phyloP scores from a whole-genome alignment of 2,113 vertebrate genomes.

The Nerophis ophidion region DNA sequence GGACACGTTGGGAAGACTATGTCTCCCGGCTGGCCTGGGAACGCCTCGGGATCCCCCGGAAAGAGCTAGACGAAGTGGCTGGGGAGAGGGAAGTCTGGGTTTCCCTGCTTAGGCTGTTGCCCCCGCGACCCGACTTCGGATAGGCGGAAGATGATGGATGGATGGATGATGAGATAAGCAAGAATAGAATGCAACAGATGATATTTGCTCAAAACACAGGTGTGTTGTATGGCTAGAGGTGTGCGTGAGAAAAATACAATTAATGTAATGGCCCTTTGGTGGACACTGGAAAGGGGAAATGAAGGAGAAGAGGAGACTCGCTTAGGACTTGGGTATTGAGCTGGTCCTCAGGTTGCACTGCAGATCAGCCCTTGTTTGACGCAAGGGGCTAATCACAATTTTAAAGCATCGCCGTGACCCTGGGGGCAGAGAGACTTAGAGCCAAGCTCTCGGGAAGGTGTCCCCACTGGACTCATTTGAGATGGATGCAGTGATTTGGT shows the following conservation, averaged over 20 bases:
- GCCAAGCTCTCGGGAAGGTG: conserved; percentile 38
- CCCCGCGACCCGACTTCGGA: no score
- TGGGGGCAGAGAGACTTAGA: conserved; percentile 37
- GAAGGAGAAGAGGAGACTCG: conserved; percentile 44
- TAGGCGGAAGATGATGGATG: no score
- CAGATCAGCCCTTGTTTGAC: conserved; percentile 54
- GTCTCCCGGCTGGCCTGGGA: no score
- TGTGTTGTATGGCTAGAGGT: no score
- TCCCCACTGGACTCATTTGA: conserved; percentile 52
- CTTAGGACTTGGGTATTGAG: conserved; percentile 56
- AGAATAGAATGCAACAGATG: no score
- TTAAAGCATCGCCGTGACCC: conserved; percentile 58
- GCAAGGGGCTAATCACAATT: conserved; percentile 63
- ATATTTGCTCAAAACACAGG: no score
- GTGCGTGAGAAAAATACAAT: conserved; percentile 20
- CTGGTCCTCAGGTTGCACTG: conserved; percentile 43
- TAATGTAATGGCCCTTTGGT: conserved; percentile 7
- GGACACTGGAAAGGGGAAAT: conserved; percentile 38
- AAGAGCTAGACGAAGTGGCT: no score
- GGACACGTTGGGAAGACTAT: no score
- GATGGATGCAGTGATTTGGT: conserved; percentile 43
- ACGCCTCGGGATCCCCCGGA: no score
- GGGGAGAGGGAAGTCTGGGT: no score
- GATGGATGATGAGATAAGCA: no score
- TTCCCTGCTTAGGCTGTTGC: no score